These are phyloP conservation scores for Dascillus cervinus DNA, from an alignment of 2,888 invertebrate species.

Conservation along the genomic window DNA sequence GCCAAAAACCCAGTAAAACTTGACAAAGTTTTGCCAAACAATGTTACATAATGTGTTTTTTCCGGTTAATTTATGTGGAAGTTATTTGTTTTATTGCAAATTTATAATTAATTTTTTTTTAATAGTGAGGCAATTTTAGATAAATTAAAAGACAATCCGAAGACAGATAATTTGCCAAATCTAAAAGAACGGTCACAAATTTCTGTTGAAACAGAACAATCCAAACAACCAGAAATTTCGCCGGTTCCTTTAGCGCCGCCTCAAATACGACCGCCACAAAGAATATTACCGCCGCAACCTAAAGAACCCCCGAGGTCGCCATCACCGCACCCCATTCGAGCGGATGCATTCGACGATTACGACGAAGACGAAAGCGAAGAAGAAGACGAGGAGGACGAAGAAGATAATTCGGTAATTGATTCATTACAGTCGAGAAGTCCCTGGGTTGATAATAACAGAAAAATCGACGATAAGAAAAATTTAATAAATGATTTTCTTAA, in stretches of 20 bases:
- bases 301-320: slow-evolving; percentile 9
- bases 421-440: no score
- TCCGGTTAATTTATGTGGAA: no score
- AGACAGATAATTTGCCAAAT: no score
- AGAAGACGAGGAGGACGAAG: slow-evolving; percentile 20
- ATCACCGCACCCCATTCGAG: slow-evolving; percentile 20
- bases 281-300: slow-evolving; percentile 1
- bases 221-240: not conserved
- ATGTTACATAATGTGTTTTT: slow-evolving; percentile 13
- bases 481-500: slow-evolving; percentile 16
- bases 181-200: no score
- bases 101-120: no score
- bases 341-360: slow-evolving; percentile 11
- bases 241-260: slow-evolving; percentile 5
- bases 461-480: no score
- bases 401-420: slow-evolving; percentile 14
- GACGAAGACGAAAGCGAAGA: slow-evolving; percentile 17
- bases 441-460: slow-evolving; percentile 6
- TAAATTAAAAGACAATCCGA: no score
- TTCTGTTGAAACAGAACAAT: no score
- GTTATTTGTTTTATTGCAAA: no score
- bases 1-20: no score
- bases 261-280: slow-evolving; percentile 7
- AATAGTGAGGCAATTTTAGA: no score
- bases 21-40: slow-evolving; percentile 5